Base-by-base conservation (phyloP, 2,113 vertebrate species). In the Montifringilla adamsi region DNA sequence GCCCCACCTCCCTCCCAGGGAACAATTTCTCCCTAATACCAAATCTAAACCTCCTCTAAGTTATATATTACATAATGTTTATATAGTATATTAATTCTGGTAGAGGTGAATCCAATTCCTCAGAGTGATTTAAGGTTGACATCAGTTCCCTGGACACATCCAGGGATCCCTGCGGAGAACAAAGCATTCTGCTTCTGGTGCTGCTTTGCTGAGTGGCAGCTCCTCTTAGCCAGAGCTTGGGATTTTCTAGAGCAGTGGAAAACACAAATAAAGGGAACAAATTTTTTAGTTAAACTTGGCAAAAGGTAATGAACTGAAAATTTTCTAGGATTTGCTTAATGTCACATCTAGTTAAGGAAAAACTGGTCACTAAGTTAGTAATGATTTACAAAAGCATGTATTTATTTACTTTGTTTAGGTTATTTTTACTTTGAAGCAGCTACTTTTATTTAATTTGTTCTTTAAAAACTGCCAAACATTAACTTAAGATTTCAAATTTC, bases 321-420 rank as follows among this genome's bases (percentile, higher is more conserved):
- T 62, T 47, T 47, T 41, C 43, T 64, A 46, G 88, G 47, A 22
- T 93, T 93, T 84, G 55, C 59, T 85, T 80, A 75, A 80, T 78
- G 60, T 39, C 44, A 28, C 26, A 31, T 37, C 66, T 84, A 33
- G 47, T 66, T 89, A 26, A 81, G 47, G 80, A 60, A 74, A 86
- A 50, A 19, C 21, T 53, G 20, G 11, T 59, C 26, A 20, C 22
- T 35, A 13, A 28, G 30, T 59, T 81, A 62, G 47, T 39, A 15
- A 37, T 52, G 19, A 46, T n/a, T 41, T 66, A 50, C 31, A 35
- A 87, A 89, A 87, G 7, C 26, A 8, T 20, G 0, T 58, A 6
- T 50, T 84, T 85, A 55, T 78, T 87, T 72, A 50, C 52, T 78
- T 68, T 33, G 8, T 87, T 3, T 4, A 70, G 13, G 15, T 41